Evolutionary conservation across 2,888 invertebrate genomes (phyloP).

Genomic region (Watsonalla binaria): DNA sequence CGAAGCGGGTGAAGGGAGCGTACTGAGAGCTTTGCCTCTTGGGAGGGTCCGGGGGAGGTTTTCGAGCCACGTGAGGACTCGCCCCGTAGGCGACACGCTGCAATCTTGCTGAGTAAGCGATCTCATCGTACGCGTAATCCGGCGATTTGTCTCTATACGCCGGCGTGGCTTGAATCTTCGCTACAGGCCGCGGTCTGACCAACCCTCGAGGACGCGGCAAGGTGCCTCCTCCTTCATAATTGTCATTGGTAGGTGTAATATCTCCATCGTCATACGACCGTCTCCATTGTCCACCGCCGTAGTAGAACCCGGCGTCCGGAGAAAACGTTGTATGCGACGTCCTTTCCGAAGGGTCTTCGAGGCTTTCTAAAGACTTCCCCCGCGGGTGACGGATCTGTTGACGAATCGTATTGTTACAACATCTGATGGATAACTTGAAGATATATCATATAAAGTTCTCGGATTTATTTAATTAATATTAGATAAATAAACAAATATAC

Average conservation of each 20-base stretch:
- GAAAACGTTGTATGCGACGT: slow-evolving; percentile 80
- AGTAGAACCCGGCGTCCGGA: slow-evolving; percentile 78
- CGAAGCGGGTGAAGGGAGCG: slow-evolving; percentile 70
- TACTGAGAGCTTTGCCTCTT: slow-evolving; percentile 82
- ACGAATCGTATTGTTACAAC: slow-evolving; percentile 5
- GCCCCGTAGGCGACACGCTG: slow-evolving; percentile 79
- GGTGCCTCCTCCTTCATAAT: slow-evolving; percentile 88
- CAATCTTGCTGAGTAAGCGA: slow-evolving; percentile 67
- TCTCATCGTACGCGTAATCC: slow-evolving; percentile 71
- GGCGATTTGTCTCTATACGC: slow-evolving; percentile 64
- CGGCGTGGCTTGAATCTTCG: slow-evolving; percentile 83
- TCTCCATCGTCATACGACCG: slow-evolving; percentile 94
- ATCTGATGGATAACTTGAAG: slow-evolving; percentile 4
- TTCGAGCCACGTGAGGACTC: slow-evolving; percentile 86
- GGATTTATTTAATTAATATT: slow-evolving; percentile 8
- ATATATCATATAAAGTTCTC: not conserved
- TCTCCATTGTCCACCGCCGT: slow-evolving; percentile 82
- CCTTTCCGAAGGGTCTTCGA: slow-evolving; percentile 87
- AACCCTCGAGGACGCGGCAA: slow-evolving; percentile 90
- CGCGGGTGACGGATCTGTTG: slow-evolving; percentile 88
- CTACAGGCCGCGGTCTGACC: slow-evolving; percentile 88
- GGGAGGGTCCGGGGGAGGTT: slow-evolving; percentile 89
- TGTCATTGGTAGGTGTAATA: slow-evolving; percentile 90
- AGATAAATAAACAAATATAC: slow-evolving; percentile 19
- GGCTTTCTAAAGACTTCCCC: slow-evolving; percentile 90